A percentile compares a stretch with the other conserved stretches of the same genome.
Evolutionary conservation across 2,888 invertebrate genomes (phyloP).

Genomic region (Helobdella robusta): DNA sequence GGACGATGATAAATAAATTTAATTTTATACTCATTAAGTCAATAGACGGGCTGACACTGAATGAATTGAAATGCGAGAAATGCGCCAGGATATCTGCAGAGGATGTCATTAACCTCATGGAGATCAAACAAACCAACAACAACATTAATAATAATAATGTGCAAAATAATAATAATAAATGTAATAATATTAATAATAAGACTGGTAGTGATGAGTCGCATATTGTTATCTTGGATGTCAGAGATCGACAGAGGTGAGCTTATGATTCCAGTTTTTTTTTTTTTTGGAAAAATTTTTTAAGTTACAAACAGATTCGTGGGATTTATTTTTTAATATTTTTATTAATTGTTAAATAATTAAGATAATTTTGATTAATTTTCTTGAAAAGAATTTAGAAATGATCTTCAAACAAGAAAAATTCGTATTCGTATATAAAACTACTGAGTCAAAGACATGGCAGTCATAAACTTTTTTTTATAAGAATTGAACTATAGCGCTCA

Average conservation of each 20-base stretch:
- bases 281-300: too few relatives aligned
- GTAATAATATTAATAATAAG: too few relatives aligned
- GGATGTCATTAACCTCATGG: constrained; percentile 68
- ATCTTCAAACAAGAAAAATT: neutral
- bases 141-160: too few relatives aligned
- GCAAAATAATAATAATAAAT: too few relatives aligned
- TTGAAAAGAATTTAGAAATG: neutral
- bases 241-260: neutral
- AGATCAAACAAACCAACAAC: constrained; percentile 45
- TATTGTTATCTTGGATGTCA: neutral
- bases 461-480: too few relatives aligned
- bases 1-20: too few relatives aligned
- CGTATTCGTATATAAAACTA: too few relatives aligned
- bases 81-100: constrained; percentile 75
- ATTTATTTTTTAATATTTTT: neutral
- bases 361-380: neutral
- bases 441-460: too few relatives aligned
- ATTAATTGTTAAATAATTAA: neutral
- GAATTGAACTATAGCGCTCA: too few relatives aligned
- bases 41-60: constrained; percentile 61
- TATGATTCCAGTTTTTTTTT: too few relatives aligned
- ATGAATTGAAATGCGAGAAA: constrained; percentile 63
- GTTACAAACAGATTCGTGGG: too few relatives aligned
- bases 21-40: constrained; percentile 53
- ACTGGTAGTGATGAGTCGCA: too few relatives aligned